phyloP scores from a whole-genome alignment of 1,140 invertebrate genomes.

The Dendrolimus kikuchii region DNA sequence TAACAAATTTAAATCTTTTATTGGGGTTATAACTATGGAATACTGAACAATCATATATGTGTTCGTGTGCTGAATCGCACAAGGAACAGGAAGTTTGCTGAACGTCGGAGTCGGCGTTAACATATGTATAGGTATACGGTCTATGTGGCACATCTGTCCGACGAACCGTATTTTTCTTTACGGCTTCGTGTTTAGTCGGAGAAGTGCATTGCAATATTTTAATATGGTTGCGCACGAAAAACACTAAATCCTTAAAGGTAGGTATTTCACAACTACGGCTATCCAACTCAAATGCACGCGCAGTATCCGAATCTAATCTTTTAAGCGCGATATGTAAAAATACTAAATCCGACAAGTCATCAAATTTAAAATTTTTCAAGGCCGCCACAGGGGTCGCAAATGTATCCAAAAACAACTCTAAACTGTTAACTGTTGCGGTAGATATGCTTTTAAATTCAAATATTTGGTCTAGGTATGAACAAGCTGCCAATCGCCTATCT shows the following conservation, averaged over 20 bases:
- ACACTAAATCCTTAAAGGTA: constrained; percentile 9
- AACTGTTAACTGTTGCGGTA: too few relatives aligned
- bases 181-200: background rate
- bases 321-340: constrained; percentile 13
- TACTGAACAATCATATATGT: background rate
- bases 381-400: too few relatives aligned
- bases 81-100: background rate
- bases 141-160: background rate
- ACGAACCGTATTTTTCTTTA: background rate
- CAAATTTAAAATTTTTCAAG: too few relatives aligned
- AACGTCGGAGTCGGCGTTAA: background rate
- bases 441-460: too few relatives aligned
- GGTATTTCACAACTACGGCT: constrained; percentile 9
- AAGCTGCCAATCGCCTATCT: constrained; percentile 2
- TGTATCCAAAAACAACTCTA: too few relatives aligned
- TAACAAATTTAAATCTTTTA: constrained; percentile 4
- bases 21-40: background rate
- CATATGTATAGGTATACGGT: background rate
- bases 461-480: too few relatives aligned
- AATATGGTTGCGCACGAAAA: constrained; percentile 8
- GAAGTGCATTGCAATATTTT: constrained; percentile 8
- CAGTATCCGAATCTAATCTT: constrained; percentile 14
- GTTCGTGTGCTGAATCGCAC: background rate
- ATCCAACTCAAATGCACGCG: constrained; percentile 13
- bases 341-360: too few relatives aligned